Evolutionary conservation across 2,888 invertebrate species (phyloP).

Genomic region (Rhingia rostrata): DNA sequence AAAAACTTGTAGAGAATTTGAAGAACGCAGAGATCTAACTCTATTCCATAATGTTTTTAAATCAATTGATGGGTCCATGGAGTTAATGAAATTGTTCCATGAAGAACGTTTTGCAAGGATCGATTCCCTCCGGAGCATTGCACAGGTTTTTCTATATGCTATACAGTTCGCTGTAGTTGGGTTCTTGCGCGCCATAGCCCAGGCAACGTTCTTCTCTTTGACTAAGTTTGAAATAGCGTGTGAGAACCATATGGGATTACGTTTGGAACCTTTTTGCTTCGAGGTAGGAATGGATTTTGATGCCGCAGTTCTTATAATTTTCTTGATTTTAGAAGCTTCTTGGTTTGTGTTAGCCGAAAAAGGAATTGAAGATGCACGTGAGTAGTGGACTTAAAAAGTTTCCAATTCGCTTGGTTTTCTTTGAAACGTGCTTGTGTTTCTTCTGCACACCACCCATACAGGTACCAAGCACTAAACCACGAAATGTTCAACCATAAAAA

Average conservation of each 20-base stretch:
- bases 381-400: neutral
- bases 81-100: slow-evolving; percentile 13
- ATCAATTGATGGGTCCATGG: slow-evolving; percentile 12
- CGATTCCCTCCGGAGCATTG: slow-evolving; percentile 10
- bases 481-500: too few relatives aligned
- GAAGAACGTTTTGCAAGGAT: neutral
- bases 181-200: neutral
- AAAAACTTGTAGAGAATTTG: neutral
- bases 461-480: too few relatives aligned
- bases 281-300: slow-evolving; percentile 8
- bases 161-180: slow-evolving; percentile 3
- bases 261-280: neutral
- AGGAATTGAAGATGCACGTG: neutral
- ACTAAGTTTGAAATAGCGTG: slow-evolving; percentile 2
- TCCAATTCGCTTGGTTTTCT: slow-evolving; percentile 12
- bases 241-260: slow-evolving; percentile 7
- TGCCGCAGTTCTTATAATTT: slow-evolving; percentile 25
- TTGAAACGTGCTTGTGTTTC: slow-evolving; percentile 3
- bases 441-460: too few relatives aligned
- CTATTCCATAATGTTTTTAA: slow-evolving; percentile 13
- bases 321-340: slow-evolving; percentile 21
- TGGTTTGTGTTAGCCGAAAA: slow-evolving; percentile 2
- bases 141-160: neutral
- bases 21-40: slow-evolving; percentile 15
- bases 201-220: slow-evolving; percentile 1